These are phyloP conservation scores for Drosophila subsilvestris DNA, from an alignment of 2,888 invertebrate species.

Conservation along the genomic window DNA sequence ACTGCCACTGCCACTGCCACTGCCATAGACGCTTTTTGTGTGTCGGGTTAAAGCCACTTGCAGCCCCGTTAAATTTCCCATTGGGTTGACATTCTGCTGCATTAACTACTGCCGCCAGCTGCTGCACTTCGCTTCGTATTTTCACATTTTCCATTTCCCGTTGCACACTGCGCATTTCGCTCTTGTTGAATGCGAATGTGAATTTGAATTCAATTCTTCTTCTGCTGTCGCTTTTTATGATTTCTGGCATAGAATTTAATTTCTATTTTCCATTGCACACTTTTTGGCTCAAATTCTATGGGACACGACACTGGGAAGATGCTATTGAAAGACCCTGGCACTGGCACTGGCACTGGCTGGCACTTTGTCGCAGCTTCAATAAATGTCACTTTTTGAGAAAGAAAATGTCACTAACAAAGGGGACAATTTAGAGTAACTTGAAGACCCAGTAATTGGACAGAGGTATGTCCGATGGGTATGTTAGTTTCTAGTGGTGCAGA, in stretches of 20 bases:
- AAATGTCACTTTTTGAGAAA: background rate
- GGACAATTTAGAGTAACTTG: background rate
- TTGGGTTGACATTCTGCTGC: slow-evolving; percentile 58
- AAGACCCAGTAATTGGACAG: background rate
- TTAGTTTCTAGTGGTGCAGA: background rate
- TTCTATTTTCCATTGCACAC: background rate
- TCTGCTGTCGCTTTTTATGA: slow-evolving; percentile 3
- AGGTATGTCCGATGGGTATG: background rate
- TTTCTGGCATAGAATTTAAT: background rate
- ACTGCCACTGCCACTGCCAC: background rate
- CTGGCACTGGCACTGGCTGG: too few relatives aligned
- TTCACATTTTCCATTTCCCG: background rate
- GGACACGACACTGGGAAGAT: background rate
- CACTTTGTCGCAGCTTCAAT: background rate
- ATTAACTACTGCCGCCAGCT: slow-evolving; percentile 20
- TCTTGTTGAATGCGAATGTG: slow-evolving; percentile 23
- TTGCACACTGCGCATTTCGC: background rate
- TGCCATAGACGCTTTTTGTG: slow-evolving; percentile 9
- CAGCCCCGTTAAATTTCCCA: slow-evolving; percentile 43
- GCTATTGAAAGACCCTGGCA: too few relatives aligned
- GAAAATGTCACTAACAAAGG: background rate
- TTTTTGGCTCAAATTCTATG: slow-evolving; percentile 1
- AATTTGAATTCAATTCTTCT: slow-evolving; percentile 25
- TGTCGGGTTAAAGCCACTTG: slow-evolving; percentile 12
- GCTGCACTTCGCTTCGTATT: slow-evolving; percentile 25